Evolutionary conservation across 1,140 invertebrate genomes (phyloP).

Genomic region (Penaeus vannamei): DNA sequence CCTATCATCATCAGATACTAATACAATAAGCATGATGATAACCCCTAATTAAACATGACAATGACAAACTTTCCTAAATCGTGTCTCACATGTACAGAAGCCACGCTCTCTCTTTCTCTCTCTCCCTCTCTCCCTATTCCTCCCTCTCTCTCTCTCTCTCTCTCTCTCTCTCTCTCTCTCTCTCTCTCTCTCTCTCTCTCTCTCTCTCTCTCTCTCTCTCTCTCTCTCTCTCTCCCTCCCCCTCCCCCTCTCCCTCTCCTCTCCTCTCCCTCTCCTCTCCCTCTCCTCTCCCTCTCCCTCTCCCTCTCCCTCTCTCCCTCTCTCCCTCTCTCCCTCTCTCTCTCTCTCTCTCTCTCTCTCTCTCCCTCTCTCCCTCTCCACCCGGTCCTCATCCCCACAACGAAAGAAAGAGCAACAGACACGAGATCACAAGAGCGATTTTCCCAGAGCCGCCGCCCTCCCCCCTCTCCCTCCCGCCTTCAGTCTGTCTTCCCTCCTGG

Average conservation of each 20-base stretch:
- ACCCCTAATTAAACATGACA: too few species aligned
- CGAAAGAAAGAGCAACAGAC: too few species aligned
- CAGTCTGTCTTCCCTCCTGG: too few species aligned
- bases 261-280: neutral
- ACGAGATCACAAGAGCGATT: too few species aligned
- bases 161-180: conserved; percentile 11
- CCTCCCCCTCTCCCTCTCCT: neutral
- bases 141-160: neutral
- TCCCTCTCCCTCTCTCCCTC: neutral
- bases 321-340: neutral
- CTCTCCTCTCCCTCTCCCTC: neutral
- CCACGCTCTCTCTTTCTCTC: neutral
- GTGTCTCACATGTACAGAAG: neutral
- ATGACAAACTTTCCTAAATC: too few species aligned
- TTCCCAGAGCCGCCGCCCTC: too few species aligned
- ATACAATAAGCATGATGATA: too few species aligned
- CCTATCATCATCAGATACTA: too few species aligned
- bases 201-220: neutral
- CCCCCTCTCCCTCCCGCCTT: too few species aligned
- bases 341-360: neutral
- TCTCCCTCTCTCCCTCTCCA: neutral
- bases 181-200: neutral
- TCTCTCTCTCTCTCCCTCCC: neutral
- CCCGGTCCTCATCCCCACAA: neutral
- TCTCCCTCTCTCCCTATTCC: neutral